Base-by-base conservation (phyloP, 2,797 vertebrate species). In the Sebastes oblongus region DNA sequence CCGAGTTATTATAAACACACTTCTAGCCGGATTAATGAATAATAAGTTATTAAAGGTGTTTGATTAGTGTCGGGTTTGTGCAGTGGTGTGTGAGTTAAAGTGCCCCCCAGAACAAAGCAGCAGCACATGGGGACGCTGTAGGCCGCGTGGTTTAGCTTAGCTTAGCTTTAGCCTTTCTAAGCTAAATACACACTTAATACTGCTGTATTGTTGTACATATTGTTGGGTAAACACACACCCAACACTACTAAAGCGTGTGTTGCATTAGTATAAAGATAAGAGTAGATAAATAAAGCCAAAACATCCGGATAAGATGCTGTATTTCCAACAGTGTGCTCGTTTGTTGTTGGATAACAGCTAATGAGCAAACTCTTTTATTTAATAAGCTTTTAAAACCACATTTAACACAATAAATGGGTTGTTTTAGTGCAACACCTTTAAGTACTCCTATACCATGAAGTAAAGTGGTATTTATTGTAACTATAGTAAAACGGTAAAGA, bases 41-140 rank as follows among this genome's bases (percentile, higher is more conserved):
- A 88, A 56, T 69, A 78, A 79, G 72, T 88, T 75, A 36, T 42
- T 36, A 74, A 82, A 86, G 67, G 8, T 54, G 83, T 25, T 42
- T 36, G 72, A 86, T 90, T 91, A 39, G 12, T 39, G 73, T 88
- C 88, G 89, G 92, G 92, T 39, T 39, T 39, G 36, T 92, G 94
- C 93, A 94, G 90, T 95, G 94, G 95, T 91, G 95, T 94, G 94
- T 92, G 95, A 96, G 96, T 96, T 96, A 94, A 95, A 96, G 96
- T 96, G 95, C 94, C 95, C 92, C 91, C 92, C 95, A 96, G 96
- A 98, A 98, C 97, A 98, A 98, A 98, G 97, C 97, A 83, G 95
- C 91, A 94, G 95, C 96, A 96, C 96, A 96, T 97, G 96, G 96
- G 95, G 94, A 93, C 94, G 91, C 67, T 81, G 34, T 91, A 95